Conservation (phyloP, 1,140 invertebrate species). For the Drosophila jambulina region DNA sequence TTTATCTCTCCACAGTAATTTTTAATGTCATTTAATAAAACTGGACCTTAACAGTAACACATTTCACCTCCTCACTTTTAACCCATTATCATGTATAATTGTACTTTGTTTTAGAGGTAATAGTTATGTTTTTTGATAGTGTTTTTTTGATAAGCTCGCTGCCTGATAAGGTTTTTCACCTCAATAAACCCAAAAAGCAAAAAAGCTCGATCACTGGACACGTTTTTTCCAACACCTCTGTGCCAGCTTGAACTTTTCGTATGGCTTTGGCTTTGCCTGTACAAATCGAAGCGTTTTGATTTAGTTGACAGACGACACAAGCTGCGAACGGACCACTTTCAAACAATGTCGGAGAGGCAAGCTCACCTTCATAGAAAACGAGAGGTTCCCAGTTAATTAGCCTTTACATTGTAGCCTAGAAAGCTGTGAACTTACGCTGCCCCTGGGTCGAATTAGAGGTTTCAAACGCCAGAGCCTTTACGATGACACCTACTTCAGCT, state of each 20-base stretch:
- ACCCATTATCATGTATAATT: neutral
- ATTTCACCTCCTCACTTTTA: neutral
- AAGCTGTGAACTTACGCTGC: conserved; percentile 48
- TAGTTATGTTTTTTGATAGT: no score
- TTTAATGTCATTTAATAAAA: neutral
- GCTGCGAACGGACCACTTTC: conserved; percentile 2
- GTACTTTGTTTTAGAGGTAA: no score
- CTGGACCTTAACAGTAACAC: neutral
- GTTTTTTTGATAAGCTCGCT: neutral
- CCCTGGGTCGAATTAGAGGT: conserved; percentile 68
- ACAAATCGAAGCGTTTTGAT: neutral
- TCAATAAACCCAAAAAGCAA: neutral
- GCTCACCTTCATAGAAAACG: neutral
- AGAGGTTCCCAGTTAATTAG: neutral
- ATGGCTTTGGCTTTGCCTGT: conserved; percentile 1
- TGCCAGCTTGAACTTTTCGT: conserved; percentile 25
- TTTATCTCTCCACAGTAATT: no score
- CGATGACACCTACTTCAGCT: conserved; percentile 83
- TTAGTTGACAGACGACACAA: conserved; percentile 40
- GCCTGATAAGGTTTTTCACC: conserved; percentile 9
- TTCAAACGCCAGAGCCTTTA: conserved; percentile 50
- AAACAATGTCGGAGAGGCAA: conserved; percentile 53
- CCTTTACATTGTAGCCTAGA: conserved; percentile 29
- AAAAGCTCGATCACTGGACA: conserved; percentile 28
- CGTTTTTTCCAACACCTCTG: conserved; percentile 37